Percentiles rank a stretch among this genome's conserved stretches.
Conservation (phyloP, 2,797 vertebrate species). For the Crocidura indochinensis region DNA sequence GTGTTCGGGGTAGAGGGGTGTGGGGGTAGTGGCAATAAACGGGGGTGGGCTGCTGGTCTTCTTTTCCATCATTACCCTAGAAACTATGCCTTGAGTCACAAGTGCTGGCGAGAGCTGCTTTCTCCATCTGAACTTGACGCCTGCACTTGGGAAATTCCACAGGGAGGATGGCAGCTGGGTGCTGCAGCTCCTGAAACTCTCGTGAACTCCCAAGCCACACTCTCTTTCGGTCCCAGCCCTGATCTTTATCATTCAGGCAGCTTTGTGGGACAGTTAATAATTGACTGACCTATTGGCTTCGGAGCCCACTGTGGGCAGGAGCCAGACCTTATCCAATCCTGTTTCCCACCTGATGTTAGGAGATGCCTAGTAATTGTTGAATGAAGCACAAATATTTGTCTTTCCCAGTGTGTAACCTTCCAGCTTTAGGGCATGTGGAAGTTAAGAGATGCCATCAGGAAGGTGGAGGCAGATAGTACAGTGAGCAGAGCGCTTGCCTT, state of each 20-base stretch:
- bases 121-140: neutral
- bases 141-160: neutral
- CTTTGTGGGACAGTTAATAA: constrained; percentile 25
- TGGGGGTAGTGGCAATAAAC: fast-evolving
- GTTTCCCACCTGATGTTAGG: neutral
- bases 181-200: neutral
- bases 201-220: neutral
- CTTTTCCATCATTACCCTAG: neutral
- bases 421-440: neutral
- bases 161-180: no score
- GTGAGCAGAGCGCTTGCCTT: no score
- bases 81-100: neutral
- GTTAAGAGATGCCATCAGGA: neutral
- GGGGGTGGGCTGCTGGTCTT: fast-evolving
- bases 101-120: neutral
- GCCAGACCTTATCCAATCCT: neutral
- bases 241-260: neutral
- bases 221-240: neutral
- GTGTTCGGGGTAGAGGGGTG: neutral
- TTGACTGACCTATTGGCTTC: neutral
- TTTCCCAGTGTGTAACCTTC: neutral
- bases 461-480: no score
- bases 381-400: constrained; percentile 42
- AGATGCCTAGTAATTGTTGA: constrained; percentile 33
- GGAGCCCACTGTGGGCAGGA: constrained; percentile 20